A percentile compares a stretch with the other conserved stretches of the same genome.
Conservation (phyloP, 2,888 invertebrate species). For the Melanargia galathea region DNA sequence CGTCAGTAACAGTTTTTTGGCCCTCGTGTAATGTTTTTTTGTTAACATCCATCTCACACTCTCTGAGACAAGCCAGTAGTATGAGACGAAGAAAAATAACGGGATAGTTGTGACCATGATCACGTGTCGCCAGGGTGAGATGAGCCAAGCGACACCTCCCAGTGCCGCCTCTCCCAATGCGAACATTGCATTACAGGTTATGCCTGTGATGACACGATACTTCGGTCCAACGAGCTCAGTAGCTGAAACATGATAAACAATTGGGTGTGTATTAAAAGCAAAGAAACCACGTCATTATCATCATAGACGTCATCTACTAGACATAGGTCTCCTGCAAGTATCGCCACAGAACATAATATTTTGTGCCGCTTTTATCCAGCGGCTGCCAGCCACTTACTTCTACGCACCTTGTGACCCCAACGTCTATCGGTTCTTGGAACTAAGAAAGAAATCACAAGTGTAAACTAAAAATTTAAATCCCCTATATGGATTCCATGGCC, state of each 20-base stretch:
- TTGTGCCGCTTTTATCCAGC: no score
- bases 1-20: slow-evolving; percentile 81
- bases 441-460: no score
- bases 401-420: no score
- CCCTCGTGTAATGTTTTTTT: slow-evolving; percentile 83
- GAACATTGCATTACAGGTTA: slow-evolving; percentile 86
- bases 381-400: no score
- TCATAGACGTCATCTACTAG: no score
- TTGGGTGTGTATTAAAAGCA: no score
- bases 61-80: slow-evolving; percentile 85
- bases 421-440: no score
- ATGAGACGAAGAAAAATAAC: slow-evolving; percentile 84
- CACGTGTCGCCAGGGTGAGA: slow-evolving; percentile 86
- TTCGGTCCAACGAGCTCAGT: slow-evolving; percentile 89
- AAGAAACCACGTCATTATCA: no score
- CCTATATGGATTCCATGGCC: no score
- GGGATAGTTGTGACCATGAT: slow-evolving; percentile 86
- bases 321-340: no score
- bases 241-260: slow-evolving; percentile 36
- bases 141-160: slow-evolving; percentile 85
- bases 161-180: slow-evolving; percentile 86
- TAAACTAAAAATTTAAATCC: no score
- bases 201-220: slow-evolving; percentile 86
- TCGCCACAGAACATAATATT: no score
- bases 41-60: slow-evolving; percentile 89